These are phyloP conservation scores for Chlorocebus sabaeus DNA, from an alignment of 2,113 vertebrate species.

Conservation along the genomic window DNA sequence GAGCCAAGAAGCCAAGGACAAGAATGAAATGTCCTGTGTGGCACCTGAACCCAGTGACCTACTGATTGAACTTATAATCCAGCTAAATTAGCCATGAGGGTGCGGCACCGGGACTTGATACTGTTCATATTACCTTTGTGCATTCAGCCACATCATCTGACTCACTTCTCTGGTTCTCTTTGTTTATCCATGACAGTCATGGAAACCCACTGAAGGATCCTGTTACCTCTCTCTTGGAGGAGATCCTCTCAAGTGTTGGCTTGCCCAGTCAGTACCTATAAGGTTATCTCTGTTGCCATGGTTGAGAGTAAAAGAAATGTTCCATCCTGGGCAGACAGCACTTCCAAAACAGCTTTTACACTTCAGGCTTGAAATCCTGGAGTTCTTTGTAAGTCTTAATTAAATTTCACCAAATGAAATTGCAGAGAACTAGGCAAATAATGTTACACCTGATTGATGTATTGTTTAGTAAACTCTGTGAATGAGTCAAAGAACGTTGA, in stretches of 20 bases:
- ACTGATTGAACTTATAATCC: not conserved
- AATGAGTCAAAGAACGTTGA: not conserved
- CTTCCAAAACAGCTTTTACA: not conserved
- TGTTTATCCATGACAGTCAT: constrained; percentile 31
- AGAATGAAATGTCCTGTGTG: not conserved
- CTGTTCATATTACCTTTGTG: not conserved
- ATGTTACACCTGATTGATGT: not conserved
- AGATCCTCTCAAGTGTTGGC: constrained; percentile 25
- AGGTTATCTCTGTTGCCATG: constrained; percentile 44
- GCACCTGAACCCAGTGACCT: not conserved
- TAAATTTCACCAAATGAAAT: not conserved
- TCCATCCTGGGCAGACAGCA: not conserved
- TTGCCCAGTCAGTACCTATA: not conserved
- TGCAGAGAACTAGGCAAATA: not conserved
- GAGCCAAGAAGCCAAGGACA: not conserved
- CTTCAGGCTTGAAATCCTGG: not conserved
- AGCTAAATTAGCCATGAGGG: not conserved
- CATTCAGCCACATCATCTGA: not conserved
- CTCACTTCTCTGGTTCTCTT: constrained; percentile 14
- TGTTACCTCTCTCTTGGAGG: constrained; percentile 10
- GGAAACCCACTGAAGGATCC: constrained; percentile 23
- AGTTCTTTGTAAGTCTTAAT: not conserved
- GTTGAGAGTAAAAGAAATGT: constrained; percentile 1
- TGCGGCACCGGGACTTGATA: not conserved
- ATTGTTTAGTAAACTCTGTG: not conserved